phyloP scores from a whole-genome alignment of 2,888 invertebrate species.

The Scaptodrosophila latifasciaeformis region DNA sequence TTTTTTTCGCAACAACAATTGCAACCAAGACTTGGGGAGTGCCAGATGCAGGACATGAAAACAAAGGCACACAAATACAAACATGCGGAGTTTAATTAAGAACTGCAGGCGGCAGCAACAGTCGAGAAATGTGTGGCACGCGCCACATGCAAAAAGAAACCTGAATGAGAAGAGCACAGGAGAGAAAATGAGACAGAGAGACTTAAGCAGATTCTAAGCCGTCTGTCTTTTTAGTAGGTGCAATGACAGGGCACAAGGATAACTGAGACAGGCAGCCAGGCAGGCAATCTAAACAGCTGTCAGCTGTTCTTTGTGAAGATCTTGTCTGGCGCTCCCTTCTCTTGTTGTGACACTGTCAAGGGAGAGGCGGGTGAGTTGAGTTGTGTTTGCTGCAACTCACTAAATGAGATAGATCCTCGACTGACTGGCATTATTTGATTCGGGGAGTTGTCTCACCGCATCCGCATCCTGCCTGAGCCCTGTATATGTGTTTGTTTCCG shows the following conservation, averaged over 20 bases:
- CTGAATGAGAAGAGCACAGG: too few relatives aligned
- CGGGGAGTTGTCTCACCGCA: conserved; percentile 59
- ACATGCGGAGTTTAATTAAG: neutral
- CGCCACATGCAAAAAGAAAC: conserved; percentile 37
- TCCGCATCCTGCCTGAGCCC: conserved; percentile 27
- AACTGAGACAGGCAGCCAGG: conserved; percentile 21
- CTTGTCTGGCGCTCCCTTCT: conserved; percentile 25
- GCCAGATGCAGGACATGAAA: too few relatives aligned
- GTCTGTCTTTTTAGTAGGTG: too few relatives aligned
- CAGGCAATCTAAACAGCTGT: conserved; percentile 63
- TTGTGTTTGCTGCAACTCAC: neutral
- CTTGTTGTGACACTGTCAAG: conserved; percentile 32
- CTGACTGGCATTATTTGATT: conserved; percentile 47
- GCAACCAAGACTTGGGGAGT: too few relatives aligned
- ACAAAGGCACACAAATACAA: too few relatives aligned
- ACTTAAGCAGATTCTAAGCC: too few relatives aligned
- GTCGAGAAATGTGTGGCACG: conserved; percentile 48
- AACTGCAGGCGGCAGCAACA: conserved; percentile 8
- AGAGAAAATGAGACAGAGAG: neutral
- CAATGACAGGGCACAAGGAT: conserved; percentile 47
- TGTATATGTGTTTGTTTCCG: conserved; percentile 28
- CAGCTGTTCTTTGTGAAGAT: conserved; percentile 59
- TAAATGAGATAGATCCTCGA: conserved; percentile 44
- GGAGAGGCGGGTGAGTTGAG: conserved; percentile 4
- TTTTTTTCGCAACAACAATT: too few relatives aligned